A percentile compares a stretch with the other conserved stretches of the same genome.
Conservation (phyloP, 92 coral and sea anemone genomes). For the Umimayanthus kanabou region DNA sequence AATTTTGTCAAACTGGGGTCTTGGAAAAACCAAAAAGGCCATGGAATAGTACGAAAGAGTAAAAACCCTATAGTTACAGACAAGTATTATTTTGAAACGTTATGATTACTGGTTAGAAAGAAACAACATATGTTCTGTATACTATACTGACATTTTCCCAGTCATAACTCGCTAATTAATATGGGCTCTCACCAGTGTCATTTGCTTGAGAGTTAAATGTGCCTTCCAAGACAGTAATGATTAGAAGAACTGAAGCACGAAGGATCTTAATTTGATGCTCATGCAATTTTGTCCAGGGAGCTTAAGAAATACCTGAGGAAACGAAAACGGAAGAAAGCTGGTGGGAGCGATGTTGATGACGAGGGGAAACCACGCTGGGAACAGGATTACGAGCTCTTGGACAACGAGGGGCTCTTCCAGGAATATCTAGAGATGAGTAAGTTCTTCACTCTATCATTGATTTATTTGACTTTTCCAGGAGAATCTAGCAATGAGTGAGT, state of each 20-base stretch:
- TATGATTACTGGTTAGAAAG: no score
- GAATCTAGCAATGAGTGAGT: conserved; percentile 93
- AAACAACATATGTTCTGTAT: no score
- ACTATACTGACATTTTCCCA: no score
- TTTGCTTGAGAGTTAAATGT: not conserved
- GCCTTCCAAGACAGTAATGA: not conserved
- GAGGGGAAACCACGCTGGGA: conserved; percentile 97
- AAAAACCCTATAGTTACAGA: no score
- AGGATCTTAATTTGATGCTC: not conserved
- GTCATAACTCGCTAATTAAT: no score
- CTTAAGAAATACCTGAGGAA: conserved; percentile 80
- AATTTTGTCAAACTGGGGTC: no score
- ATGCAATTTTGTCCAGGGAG: conserved; percentile 54
- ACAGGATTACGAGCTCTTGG: conserved; percentile 86
- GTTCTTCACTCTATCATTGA: conserved; percentile 8
- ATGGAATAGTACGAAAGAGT: no score
- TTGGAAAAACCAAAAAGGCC: no score
- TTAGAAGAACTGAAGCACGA: not conserved
- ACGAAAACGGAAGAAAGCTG: conserved; percentile 66
- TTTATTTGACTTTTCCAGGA: conserved; percentile 68
- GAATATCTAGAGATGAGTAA: conserved; percentile 98
- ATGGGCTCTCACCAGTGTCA: not conserved
- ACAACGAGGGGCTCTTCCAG: conserved; percentile 93
- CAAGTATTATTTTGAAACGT: no score
- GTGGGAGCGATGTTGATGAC: conserved; percentile 69